phyloP scores from a whole-genome alignment of 2,113 vertebrate species.

The Solea senegalensis region DNA sequence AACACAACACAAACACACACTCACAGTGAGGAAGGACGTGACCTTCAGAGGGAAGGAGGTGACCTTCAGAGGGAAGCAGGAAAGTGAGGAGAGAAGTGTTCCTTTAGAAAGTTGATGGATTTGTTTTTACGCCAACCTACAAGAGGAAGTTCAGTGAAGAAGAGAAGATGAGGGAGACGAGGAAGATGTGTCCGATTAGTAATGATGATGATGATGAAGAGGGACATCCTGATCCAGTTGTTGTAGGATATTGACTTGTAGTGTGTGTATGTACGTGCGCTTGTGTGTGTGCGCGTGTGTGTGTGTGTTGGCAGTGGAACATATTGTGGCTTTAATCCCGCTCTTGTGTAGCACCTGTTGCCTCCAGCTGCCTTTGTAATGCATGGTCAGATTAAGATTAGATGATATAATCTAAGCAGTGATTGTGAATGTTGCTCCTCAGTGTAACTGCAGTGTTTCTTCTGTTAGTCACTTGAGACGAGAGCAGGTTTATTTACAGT shows the following conservation, averaged over 20 bases:
- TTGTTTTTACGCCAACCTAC: constrained; percentile 2
- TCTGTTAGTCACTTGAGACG: no score
- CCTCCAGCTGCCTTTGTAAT: constrained; percentile 65
- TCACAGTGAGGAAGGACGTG: no score
- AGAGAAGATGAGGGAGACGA: constrained; percentile 19
- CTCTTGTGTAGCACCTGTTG: constrained; percentile 62
- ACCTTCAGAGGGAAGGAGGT: no score
- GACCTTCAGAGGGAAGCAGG: no score
- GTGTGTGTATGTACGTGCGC: constrained; percentile 3
- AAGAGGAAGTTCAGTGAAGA: neutral
- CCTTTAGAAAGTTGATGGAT: neutral
- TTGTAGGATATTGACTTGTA: constrained; percentile 24
- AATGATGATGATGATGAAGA: neutral
- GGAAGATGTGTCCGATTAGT: neutral
- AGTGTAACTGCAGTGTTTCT: constrained; percentile 7
- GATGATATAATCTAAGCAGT: no score
- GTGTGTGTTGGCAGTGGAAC: constrained; percentile 26
- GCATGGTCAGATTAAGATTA: constrained; percentile 34
- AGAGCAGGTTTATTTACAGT: no score
- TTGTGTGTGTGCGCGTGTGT: no score
- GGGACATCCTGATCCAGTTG: constrained; percentile 9
- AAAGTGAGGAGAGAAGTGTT: constrained; percentile 6
- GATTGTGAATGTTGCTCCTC: no score
- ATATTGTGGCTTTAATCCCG: constrained; percentile 46
- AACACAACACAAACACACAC: no score